These are phyloP conservation scores for Melikaiella ostensackeni DNA, from an alignment of 2,888 invertebrate species.

Conservation along the genomic window DNA sequence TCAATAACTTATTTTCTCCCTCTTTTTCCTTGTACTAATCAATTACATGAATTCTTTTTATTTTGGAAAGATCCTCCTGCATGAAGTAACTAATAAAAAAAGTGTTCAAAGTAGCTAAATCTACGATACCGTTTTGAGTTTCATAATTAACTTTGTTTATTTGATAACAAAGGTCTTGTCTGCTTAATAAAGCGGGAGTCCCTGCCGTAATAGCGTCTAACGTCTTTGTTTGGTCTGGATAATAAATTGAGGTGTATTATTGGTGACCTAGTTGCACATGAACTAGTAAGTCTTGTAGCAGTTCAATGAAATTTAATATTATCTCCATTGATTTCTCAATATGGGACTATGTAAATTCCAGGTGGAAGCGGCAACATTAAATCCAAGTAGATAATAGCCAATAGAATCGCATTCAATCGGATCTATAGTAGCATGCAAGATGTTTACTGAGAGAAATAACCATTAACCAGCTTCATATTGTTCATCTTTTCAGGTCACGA, in stretches of 20 bases:
- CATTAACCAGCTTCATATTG: background rate
- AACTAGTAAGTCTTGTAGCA: background rate
- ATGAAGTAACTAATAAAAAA: no score
- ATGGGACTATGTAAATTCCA: background rate
- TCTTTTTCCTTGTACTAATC: no score
- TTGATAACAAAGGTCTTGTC: background rate
- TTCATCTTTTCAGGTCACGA: constrained; percentile 9
- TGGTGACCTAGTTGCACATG: constrained; percentile 8
- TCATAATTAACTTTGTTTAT: background rate
- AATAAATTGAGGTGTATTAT: constrained; percentile 12
- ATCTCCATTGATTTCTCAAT: background rate
- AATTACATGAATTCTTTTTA: no score
- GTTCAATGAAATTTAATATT: constrained; percentile 2
- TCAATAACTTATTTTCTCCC: no score
- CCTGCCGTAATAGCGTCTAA: background rate
- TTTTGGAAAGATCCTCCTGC: no score
- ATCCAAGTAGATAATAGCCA: background rate
- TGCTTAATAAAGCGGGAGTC: background rate
- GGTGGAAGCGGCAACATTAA: background rate
- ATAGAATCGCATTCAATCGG: background rate
- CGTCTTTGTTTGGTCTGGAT: constrained; percentile 2
- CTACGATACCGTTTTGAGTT: background rate
- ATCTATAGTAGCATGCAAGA: background rate
- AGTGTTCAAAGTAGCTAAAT: background rate
- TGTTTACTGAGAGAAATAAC: constrained; percentile 4